Conservation (phyloP, 2,113 vertebrate genomes). For the Sisor rabdophorus region DNA sequence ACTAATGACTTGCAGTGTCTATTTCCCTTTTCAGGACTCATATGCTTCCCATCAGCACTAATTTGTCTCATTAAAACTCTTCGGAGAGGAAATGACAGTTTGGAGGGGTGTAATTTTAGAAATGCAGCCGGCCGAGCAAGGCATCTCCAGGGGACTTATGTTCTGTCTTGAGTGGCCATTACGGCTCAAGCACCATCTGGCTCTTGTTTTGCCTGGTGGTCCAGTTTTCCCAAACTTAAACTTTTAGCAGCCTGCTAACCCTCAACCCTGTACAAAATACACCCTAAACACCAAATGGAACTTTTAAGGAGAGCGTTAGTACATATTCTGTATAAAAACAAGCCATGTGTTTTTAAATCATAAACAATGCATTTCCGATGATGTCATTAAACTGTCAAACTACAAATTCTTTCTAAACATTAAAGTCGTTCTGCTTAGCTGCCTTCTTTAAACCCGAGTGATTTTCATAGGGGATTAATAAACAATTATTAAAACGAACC, state of each 20-base stretch:
- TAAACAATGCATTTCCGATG: neutral
- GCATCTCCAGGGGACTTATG: slow-evolving; percentile 64
- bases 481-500: no score
- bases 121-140: slow-evolving; percentile 58
- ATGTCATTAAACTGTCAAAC: no score
- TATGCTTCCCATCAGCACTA: slow-evolving; percentile 72
- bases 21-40: slow-evolving; percentile 58
- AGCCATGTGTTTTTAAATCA: slow-evolving; percentile 16
- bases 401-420: no score
- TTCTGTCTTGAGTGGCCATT: slow-evolving; percentile 50
- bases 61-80: slow-evolving; percentile 73
- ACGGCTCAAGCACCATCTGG: slow-evolving; percentile 58
- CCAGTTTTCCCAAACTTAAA: slow-evolving; percentile 48
- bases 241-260: slow-evolving; percentile 39
- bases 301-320: slow-evolving; percentile 11
- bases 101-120: slow-evolving; percentile 76
- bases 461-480: no score
- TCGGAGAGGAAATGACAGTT: slow-evolving; percentile 75
- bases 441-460: no score
- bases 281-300: slow-evolving; percentile 20
- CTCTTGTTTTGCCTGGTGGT: slow-evolving; percentile 60
- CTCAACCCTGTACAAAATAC: slow-evolving; percentile 39
- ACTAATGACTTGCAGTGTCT: slow-evolving; percentile 43
- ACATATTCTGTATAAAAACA: slow-evolving; percentile 15
- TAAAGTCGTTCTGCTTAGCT: no score